Conservation (phyloP, 2,113 vertebrate species). For the Plotosus lineatus region DNA sequence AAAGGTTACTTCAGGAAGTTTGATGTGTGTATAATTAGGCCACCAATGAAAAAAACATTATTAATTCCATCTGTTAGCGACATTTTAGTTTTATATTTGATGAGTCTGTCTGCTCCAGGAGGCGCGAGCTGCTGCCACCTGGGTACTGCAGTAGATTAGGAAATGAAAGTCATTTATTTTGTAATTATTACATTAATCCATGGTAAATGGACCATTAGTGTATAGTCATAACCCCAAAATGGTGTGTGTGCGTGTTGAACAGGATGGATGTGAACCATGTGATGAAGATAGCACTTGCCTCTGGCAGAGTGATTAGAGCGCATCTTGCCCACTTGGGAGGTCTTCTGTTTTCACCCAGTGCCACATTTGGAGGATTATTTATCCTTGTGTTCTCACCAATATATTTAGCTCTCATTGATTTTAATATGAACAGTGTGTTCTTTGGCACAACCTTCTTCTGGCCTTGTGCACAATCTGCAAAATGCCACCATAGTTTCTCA, state of each 20-base stretch:
- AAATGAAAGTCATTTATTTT: slow-evolving; percentile 12
- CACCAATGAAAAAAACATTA: not conserved
- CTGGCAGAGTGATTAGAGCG: slow-evolving; percentile 3
- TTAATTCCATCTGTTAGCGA: not conserved
- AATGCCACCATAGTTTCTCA: not conserved
- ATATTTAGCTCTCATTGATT: slow-evolving; percentile 7
- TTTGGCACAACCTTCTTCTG: not conserved
- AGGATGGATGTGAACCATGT: slow-evolving; percentile 6
- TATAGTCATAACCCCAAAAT: not conserved
- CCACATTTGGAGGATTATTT: slow-evolving; percentile 35
- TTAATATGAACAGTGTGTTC: not conserved
- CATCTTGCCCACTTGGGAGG: not conserved
- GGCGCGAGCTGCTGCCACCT: not conserved
- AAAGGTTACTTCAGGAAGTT: not conserved
- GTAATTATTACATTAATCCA: slow-evolving; percentile 7
- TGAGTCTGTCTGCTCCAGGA: not conserved
- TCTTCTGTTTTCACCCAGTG: slow-evolving; percentile 2
- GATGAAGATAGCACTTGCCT: slow-evolving; percentile 33
- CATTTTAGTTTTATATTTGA: slow-evolving; percentile 15
- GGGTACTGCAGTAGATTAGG: not conserved
- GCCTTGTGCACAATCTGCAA: slow-evolving; percentile 7
- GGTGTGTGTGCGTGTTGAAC: slow-evolving; percentile 15
- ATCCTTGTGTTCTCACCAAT: not conserved
- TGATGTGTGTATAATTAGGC: not conserved
- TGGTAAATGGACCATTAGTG: not conserved